phyloP scores from a whole-genome alignment of 2,113 vertebrate species.

The Apeltes quadracus region DNA sequence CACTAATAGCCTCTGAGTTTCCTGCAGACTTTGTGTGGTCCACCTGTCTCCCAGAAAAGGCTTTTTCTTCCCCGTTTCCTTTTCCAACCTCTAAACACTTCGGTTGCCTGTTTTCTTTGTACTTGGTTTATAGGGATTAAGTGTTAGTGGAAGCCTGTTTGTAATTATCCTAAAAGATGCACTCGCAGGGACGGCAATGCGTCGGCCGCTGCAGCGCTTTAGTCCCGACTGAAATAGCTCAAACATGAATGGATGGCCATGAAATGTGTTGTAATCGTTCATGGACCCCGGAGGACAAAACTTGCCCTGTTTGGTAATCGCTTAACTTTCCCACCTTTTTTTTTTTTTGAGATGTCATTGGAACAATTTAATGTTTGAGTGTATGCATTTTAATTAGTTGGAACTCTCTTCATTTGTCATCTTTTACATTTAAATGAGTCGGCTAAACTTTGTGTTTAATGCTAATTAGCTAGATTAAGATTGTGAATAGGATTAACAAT shows the following conservation, averaged over 20 bases:
- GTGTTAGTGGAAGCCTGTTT: slow-evolving; percentile 3
- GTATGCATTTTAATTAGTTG: background rate
- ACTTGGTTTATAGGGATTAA: background rate
- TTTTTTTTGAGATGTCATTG: background rate
- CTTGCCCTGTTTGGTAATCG: background rate
- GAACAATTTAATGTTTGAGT: too few species aligned
- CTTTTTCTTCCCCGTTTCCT: background rate
- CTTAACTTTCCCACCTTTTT: background rate
- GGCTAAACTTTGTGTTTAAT: background rate
- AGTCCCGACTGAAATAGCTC: slow-evolving; percentile 1
- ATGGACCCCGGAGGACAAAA: background rate
- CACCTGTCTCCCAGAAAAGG: slow-evolving; percentile 21
- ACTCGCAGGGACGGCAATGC: background rate
- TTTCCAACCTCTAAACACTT: background rate
- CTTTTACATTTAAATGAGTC: background rate
- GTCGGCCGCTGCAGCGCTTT: background rate
- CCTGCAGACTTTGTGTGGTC: slow-evolving; percentile 37
- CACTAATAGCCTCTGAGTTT: slow-evolving; percentile 34
- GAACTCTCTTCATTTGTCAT: background rate
- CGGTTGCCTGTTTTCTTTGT: background rate
- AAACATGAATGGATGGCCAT: background rate
- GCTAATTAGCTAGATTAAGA: background rate
- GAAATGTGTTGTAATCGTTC: background rate
- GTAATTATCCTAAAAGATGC: background rate
- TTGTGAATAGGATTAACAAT: background rate